phyloP scores from a whole-genome alignment of 2,888 invertebrate species.

The Eilema griseolum region DNA sequence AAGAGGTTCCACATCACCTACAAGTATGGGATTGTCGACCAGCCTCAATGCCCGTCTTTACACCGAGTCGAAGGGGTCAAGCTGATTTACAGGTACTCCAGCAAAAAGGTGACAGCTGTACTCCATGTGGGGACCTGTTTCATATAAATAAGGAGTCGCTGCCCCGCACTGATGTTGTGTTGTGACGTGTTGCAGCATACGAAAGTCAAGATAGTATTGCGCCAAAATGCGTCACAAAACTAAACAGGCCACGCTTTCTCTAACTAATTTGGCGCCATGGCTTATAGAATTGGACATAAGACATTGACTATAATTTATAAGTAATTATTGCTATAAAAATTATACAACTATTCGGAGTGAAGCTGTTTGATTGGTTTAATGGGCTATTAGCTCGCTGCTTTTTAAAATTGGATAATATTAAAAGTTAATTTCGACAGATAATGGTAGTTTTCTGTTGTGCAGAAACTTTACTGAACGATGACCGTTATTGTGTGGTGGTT shows the following conservation, averaged over 20 bases:
- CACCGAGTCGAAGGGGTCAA: too few relatives aligned
- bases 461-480: background rate
- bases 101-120: too few relatives aligned
- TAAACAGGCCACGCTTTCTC: constrained; percentile 14
- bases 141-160: too few relatives aligned
- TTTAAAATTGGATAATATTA: constrained; percentile 9
- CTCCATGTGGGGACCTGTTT: too few relatives aligned
- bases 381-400: constrained; percentile 8
- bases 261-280: constrained; percentile 15
- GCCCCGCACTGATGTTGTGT: too few relatives aligned
- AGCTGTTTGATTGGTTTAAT: constrained; percentile 9
- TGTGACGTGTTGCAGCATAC: background rate
- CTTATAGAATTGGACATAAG: constrained; percentile 15
- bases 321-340: constrained; percentile 19
- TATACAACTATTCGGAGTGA: constrained; percentile 10
- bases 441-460: background rate
- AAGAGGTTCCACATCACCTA: too few relatives aligned
- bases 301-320: constrained; percentile 14
- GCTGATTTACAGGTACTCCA: too few relatives aligned
- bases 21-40: too few relatives aligned
- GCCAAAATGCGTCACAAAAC: constrained; percentile 12
- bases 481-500: background rate
- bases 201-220: constrained; percentile 5
- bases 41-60: too few relatives aligned
- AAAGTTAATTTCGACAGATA: background rate